These are phyloP conservation scores for Phaedon cochleariae DNA, from an alignment of 2,888 invertebrate species.

Conservation along the genomic window DNA sequence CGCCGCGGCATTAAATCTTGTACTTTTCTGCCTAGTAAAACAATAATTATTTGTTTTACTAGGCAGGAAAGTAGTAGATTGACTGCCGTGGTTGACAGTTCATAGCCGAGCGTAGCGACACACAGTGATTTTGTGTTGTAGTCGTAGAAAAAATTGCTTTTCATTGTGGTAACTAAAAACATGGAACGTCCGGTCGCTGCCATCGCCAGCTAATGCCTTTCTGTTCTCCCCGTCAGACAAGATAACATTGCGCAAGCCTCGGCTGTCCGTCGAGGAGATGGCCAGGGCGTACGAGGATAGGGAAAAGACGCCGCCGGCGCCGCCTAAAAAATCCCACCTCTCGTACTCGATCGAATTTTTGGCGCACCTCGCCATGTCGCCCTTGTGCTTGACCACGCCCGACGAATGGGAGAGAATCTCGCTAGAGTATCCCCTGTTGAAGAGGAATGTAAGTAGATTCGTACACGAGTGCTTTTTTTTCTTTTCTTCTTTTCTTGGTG, in stretches of 20 bases:
- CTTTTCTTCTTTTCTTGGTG: no score
- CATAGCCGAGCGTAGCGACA: no score
- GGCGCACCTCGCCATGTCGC: constrained; percentile 66
- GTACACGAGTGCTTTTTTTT: neutral
- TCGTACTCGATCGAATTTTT: constrained; percentile 63
- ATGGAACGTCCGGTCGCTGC: neutral
- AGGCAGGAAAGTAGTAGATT: no score
- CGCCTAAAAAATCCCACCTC: constrained; percentile 24
- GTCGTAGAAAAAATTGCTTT: no score
- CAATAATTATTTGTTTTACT: no score
- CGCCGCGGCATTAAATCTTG: no score
- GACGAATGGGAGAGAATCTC: constrained; percentile 66
- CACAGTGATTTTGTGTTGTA: no score
- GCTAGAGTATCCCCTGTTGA: constrained; percentile 64
- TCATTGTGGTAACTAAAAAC: neutral
- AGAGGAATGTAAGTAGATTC: constrained; percentile 54
- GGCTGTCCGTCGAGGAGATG: constrained; percentile 55
- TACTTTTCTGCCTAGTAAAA: no score
- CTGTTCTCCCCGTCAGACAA: constrained; percentile 37
- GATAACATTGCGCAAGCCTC: constrained; percentile 55
- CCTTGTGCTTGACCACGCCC: constrained; percentile 64
- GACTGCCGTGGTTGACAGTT: no score
- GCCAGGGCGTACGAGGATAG: constrained; percentile 4
- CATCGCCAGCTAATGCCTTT: neutral
- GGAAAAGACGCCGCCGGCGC: constrained; percentile 13